Conservation (phyloP, 2,888 invertebrate genomes). For the Drosophila borealis region DNA sequence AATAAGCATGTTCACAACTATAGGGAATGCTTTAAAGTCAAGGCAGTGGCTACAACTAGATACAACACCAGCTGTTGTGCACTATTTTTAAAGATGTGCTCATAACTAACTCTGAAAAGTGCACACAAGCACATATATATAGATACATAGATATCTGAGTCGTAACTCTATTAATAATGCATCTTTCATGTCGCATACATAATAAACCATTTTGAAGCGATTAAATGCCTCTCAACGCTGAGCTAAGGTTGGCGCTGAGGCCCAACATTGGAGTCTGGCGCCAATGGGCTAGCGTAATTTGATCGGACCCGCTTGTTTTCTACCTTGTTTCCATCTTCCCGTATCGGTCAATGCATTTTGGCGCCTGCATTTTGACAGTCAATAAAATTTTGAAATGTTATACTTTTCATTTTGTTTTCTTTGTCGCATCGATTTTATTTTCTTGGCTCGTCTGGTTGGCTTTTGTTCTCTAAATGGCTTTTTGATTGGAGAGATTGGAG, state of each 20-base stretch:
- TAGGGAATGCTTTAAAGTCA: slow-evolving; percentile 21
- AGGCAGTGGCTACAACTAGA: slow-evolving; percentile 37
- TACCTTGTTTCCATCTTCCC: slow-evolving; percentile 16
- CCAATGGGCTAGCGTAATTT: slow-evolving; percentile 52
- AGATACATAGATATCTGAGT: background rate
- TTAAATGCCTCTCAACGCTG: slow-evolving; percentile 41
- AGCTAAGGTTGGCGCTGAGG: slow-evolving; percentile 33
- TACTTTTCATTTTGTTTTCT: slow-evolving; percentile 66
- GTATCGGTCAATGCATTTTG: slow-evolving; percentile 49
- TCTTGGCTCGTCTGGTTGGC: slow-evolving; percentile 24
- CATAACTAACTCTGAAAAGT: slow-evolving; percentile 37
- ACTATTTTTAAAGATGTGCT: slow-evolving; percentile 81
- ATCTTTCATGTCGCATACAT: slow-evolving; percentile 62
- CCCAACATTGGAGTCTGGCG: slow-evolving; percentile 41
- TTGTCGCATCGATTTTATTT: slow-evolving; percentile 65
- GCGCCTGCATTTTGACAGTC: slow-evolving; percentile 80
- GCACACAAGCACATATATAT: background rate
- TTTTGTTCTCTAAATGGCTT: slow-evolving; percentile 73
- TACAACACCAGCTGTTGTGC: slow-evolving; percentile 56
- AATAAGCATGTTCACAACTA: slow-evolving; percentile 64
- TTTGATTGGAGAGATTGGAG: slow-evolving; percentile 78
- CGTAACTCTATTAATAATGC: slow-evolving; percentile 65
- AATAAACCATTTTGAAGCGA: slow-evolving; percentile 65
- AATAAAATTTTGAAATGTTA: slow-evolving; percentile 82
- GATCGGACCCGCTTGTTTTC: slow-evolving; percentile 57